Evolutionary conservation across 2,113 vertebrate species (phyloP).

Genomic region (Phrynosoma blainvillii): DNA sequence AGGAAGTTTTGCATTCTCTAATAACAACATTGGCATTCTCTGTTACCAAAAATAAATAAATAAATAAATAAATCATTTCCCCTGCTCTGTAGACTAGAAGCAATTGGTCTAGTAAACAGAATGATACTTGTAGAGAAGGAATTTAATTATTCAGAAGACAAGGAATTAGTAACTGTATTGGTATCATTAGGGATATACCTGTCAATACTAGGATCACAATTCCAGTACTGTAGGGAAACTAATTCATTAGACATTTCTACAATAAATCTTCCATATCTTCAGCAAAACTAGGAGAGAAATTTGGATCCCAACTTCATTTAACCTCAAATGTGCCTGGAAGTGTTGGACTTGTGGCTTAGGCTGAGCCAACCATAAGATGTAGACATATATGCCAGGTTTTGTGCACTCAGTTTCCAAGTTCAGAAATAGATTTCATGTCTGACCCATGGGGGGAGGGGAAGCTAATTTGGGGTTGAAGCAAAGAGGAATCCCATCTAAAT

Average conservation of each 20-base stretch:
- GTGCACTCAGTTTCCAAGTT: conserved; percentile 39
- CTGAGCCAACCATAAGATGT: neutral
- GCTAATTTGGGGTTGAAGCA: neutral
- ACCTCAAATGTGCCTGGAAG: neutral
- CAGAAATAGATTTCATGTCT: conserved; percentile 25
- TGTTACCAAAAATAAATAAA: neutral
- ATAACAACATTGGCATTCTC: neutral
- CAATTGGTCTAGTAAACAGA: neutral
- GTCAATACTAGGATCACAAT: neutral
- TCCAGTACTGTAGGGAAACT: neutral
- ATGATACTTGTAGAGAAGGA: neutral
- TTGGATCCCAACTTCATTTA: neutral
- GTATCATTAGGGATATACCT: neutral
- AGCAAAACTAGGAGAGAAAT: neutral
- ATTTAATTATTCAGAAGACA: neutral
- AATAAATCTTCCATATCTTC: conserved; percentile 3
- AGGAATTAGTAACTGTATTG: neutral
- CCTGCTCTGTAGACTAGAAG: neutral
- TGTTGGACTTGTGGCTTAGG: neutral
- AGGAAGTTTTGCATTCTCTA: neutral
- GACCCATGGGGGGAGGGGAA: neutral
- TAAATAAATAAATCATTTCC: neutral
- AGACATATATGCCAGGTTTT: neutral
- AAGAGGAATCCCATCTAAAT: neutral
- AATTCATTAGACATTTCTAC: neutral